Evolutionary conservation across 2,113 vertebrate species (phyloP).

Genomic region (Cnemophilus loriae): DNA sequence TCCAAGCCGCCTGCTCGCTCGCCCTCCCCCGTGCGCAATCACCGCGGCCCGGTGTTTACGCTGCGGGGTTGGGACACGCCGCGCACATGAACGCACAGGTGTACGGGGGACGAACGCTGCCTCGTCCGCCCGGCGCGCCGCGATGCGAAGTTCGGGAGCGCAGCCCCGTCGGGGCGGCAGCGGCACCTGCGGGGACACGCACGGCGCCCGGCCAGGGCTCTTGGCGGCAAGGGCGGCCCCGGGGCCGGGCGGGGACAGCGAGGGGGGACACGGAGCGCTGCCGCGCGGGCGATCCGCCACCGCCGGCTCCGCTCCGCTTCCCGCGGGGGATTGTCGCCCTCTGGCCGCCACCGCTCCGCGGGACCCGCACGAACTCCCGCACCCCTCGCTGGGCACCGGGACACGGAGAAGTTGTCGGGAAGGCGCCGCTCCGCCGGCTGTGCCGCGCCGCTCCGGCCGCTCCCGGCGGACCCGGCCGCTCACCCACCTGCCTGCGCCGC

Average conservation of each 20-base stretch:
- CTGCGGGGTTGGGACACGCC: background rate
- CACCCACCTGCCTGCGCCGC: slow-evolving; percentile 90
- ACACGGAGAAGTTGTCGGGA: background rate
- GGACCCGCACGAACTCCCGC: slow-evolving; percentile 72
- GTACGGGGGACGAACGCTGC: background rate
- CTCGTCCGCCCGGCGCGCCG: background rate
- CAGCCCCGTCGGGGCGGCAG: background rate
- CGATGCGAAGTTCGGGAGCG: background rate
- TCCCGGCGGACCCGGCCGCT: background rate
- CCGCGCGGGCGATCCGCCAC: background rate
- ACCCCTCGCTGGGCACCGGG: background rate
- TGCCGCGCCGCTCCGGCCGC: too few relatives aligned
- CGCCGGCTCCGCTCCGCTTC: slow-evolving; percentile 12
- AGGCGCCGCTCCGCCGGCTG: background rate
- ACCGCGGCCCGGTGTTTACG: rapidly evolving
- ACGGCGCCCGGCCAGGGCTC: background rate
- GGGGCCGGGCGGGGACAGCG: background rate
- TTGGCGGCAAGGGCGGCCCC: background rate
- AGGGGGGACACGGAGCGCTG: background rate
- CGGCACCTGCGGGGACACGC: background rate
- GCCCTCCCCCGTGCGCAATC: background rate
- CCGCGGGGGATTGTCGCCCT: slow-evolving; percentile 77
- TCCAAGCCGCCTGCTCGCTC: background rate
- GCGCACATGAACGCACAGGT: rapidly evolving
- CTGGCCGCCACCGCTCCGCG: slow-evolving; percentile 73